Evolutionary conservation across 2,113 vertebrate genomes (phyloP).

Genomic region (Saimiri boliviensis): DNA sequence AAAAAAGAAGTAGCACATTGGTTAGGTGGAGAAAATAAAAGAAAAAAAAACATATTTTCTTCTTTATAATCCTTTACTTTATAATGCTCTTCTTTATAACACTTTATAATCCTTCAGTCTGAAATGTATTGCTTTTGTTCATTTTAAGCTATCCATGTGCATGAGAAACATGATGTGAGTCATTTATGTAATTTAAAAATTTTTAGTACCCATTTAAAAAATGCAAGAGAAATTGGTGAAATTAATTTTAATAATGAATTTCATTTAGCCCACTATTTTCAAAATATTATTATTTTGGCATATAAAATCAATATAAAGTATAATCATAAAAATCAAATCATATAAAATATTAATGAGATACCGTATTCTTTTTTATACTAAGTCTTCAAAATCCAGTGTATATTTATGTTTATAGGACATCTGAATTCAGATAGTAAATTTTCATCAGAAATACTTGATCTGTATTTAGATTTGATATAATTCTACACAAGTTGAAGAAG

Average conservation of each 20-base stretch:
- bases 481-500: not conserved
- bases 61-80: slow-evolving; percentile 35
- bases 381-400: slow-evolving; percentile 17
- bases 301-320: not conserved
- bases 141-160: not conserved
- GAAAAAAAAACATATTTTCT: not conserved
- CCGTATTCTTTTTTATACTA: slow-evolving; percentile 1
- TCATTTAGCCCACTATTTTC: not conserved
- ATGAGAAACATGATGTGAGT: not conserved
- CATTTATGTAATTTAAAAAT: not conserved
- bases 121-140: slow-evolving; percentile 50
- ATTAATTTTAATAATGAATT: slow-evolving; percentile 35
- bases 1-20: too few relatives aligned
- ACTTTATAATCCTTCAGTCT: not conserved
- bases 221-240: not conserved
- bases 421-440: slow-evolving; percentile 15
- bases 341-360: not conserved
- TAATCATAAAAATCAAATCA: not conserved
- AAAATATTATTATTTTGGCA: not conserved
- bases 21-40: too few relatives aligned
- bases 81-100: too few relatives aligned
- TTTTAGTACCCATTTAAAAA: not conserved
- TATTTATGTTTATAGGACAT: slow-evolving; percentile 34
- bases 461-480: slow-evolving; percentile 33
- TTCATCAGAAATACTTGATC: slow-evolving; percentile 21